Base-by-base conservation (phyloP, 2,113 vertebrate genomes). In the Notothenia rossii region DNA sequence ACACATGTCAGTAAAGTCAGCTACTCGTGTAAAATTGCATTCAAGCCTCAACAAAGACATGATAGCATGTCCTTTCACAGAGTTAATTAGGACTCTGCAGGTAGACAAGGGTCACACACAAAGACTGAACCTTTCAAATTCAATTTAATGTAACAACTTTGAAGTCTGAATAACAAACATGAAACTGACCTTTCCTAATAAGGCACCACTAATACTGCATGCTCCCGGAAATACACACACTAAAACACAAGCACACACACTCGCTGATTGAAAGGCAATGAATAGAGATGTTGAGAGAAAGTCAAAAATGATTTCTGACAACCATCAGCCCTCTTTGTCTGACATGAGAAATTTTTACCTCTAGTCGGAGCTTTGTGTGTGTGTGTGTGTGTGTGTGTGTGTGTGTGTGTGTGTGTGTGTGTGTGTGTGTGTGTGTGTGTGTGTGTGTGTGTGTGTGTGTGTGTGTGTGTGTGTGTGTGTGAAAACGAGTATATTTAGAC, bases 401-500 rank as follows among this genome's bases (percentile, higher is more conserved):
- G 29, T 29, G 29, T 29, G 29, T 29, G 29, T 29, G 29, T 29
- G 25, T 29, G 15, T 46, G 64, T 40, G 10, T 69, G 54, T 54
- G 18, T 59, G 67, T 46, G 49, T 60, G 56, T 75, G 65, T 49
- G 14, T 48, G 22, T 29, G 36, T 33, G 17, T 46, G 64, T 40
- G 10, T 69, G 54, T 54, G n/a, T 54, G 68, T 46, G 49, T 60
- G 56, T 75, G 65, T 50, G 54, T 58, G 62, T 13, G 58, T 61
- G 48, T 61, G 58, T 20, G 20, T 12, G 49, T 50, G 45, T 48
- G 65, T n/a, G 10, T 48, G 63, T n/a, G 20, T 49, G 46, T 55
- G 77, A 66, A 48, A 70, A 75, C 0, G n/a, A 84, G 77, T 89
- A 91, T 90, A 93, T 92, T 89, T 89, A 93, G 86, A 90, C 76